phyloP scores from a whole-genome alignment of 2,797 vertebrate species.

The Hyperoplus immaculatus region DNA sequence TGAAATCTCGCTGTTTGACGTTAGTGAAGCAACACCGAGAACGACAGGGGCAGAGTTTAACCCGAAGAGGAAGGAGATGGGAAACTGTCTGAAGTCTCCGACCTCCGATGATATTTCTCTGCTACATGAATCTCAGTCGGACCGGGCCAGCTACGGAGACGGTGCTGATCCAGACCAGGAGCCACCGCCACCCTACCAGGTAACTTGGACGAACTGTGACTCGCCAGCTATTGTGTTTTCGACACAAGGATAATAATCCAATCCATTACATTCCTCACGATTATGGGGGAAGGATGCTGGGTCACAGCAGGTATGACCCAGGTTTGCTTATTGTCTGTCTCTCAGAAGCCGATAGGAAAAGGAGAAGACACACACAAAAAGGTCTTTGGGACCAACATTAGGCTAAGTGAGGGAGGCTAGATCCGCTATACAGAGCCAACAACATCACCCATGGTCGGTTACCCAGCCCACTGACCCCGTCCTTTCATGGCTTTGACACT shows the following conservation, averaged over 20 bases:
- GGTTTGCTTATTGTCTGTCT: background rate
- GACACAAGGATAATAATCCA: background rate
- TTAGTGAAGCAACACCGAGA: constrained; percentile 43
- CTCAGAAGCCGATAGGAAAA: background rate
- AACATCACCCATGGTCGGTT: constrained; percentile 17
- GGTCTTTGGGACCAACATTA: background rate
- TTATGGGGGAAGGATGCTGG: background rate
- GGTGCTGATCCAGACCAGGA: constrained; percentile 94
- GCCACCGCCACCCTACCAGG: constrained; percentile 98
- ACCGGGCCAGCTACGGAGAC: constrained; percentile 95
- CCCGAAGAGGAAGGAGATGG: constrained; percentile 88
- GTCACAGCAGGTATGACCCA: background rate
- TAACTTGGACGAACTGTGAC: constrained; percentile 69
- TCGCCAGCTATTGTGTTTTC: background rate
- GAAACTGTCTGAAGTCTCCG: constrained; percentile 97
- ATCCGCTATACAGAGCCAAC: constrained; percentile 55
- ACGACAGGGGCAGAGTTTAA: constrained; percentile 48
- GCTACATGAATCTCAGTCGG: constrained; percentile 97
- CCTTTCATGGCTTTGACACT: constrained; percentile 54
- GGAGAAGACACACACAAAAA: background rate
- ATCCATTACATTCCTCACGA: background rate
- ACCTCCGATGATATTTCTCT: constrained; percentile 98
- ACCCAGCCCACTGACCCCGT: constrained; percentile 53
- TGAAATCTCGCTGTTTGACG: constrained; percentile 23
- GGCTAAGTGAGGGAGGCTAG: background rate